These are phyloP conservation scores for Caligus rogercresseyi DNA, from an alignment of 1,140 invertebrate genomes.

Conservation along the genomic window DNA sequence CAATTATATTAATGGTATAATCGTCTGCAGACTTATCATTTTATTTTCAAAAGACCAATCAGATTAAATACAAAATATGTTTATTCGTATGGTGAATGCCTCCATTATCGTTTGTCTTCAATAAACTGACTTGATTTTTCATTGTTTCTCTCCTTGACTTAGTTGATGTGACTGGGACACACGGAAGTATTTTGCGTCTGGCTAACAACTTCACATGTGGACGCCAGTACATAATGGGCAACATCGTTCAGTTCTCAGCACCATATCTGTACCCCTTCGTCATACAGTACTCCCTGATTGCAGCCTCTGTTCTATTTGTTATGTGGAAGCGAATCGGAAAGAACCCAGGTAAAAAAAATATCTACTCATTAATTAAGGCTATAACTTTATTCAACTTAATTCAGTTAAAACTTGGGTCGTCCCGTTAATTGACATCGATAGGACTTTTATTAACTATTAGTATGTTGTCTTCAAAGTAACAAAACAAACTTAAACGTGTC, in stretches of 20 bases:
- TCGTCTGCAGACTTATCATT: no score
- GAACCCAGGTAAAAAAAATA: constrained; percentile 31
- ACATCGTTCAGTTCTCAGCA: constrained; percentile 68
- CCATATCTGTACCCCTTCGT: constrained; percentile 90
- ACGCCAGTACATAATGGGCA: constrained; percentile 74
- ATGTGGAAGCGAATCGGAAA: constrained; percentile 91
- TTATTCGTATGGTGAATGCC: no score
- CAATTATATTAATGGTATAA: no score
- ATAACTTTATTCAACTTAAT: background rate
- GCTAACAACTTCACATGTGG: constrained; percentile 40
- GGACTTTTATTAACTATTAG: background rate
- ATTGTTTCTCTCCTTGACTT: no score
- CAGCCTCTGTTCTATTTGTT: constrained; percentile 87
- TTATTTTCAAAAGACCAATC: no score
- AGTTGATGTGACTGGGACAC: background rate
- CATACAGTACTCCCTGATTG: constrained; percentile 89
- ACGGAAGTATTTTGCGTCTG: background rate
- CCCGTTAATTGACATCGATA: background rate
- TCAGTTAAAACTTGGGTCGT: background rate
- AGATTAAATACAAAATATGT: no score
- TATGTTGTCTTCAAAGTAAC: no score
- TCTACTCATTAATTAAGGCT: no score
- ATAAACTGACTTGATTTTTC: no score
- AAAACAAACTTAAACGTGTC: no score
- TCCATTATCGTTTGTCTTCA: no score